Percentiles rank a stretch among this genome's conserved stretches.
These are phyloP conservation scores for Gnatocerus cornutus DNA, from an alignment of 2,888 invertebrate species.

Conservation along the genomic window DNA sequence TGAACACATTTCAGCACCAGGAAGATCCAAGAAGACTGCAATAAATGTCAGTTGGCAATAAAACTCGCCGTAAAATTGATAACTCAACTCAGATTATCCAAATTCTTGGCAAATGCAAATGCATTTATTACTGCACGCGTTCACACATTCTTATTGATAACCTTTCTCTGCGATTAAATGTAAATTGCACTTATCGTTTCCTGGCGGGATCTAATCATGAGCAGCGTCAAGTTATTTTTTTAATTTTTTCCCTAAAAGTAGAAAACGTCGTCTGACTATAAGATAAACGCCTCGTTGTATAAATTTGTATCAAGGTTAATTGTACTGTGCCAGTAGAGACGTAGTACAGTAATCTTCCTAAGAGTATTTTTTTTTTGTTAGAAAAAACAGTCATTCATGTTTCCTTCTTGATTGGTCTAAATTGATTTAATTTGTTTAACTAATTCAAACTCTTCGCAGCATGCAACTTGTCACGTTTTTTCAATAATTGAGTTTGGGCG, in stretches of 20 bases:
- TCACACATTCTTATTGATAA: no score
- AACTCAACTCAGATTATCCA: constrained; percentile 6
- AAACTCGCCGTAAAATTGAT: constrained; percentile 19
- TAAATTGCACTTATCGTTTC: constrained; percentile 25
- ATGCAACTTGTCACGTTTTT: constrained; percentile 36
- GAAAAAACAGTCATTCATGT: constrained; percentile 1
- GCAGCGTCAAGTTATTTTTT: no score
- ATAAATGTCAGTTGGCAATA: constrained; percentile 22
- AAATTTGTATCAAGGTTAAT: constrained; percentile 36
- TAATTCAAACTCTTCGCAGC: constrained; percentile 23
- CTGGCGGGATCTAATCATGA: no score
- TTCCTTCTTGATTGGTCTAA: constrained; percentile 14
- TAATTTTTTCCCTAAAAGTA: no score
- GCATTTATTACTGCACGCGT: no score
- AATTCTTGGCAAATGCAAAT: constrained; percentile 21
- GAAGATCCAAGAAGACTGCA: constrained; percentile 12
- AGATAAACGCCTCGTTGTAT: constrained; percentile 14
- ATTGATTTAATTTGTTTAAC: constrained; percentile 27
- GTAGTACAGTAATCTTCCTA: constrained; percentile 4
- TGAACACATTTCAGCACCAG: not conserved
- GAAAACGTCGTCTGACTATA: constrained; percentile 14
- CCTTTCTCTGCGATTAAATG: no score
- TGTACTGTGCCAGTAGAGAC: constrained; percentile 8
- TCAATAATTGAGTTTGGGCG: constrained; percentile 29
- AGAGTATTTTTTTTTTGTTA: not conserved